Evolutionary conservation across 2,797 vertebrate species (phyloP).

Genomic region (Falco rusticolus): DNA sequence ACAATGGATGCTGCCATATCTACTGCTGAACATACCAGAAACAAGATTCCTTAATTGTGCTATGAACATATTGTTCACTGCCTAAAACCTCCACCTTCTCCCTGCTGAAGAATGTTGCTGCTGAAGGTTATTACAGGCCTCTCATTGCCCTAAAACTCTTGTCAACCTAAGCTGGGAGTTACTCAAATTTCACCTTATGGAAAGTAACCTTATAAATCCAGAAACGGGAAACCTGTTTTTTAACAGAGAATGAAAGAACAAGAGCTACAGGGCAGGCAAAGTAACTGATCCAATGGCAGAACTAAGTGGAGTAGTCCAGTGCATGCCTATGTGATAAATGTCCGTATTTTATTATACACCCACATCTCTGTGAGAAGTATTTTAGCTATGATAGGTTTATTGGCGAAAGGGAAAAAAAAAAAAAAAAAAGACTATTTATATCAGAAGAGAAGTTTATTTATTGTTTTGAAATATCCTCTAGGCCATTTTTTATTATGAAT

Average conservation of each 20-base stretch:
- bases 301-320: neutral
- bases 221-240: neutral
- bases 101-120: neutral
- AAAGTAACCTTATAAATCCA: neutral
- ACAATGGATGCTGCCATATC: neutral
- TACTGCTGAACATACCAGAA: neutral
- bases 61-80: neutral
- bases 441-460: neutral
- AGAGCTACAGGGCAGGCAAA: neutral
- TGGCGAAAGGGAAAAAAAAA: neutral
- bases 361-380: neutral
- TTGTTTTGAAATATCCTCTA: conserved; percentile 51
- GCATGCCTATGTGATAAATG: neutral
- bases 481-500: neutral
- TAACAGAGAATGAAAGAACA: neutral
- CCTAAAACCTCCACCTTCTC: neutral
- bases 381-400: neutral
- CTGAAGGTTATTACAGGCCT: neutral
- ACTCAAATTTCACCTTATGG: neutral
- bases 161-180: neutral
- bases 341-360: neutral
- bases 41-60: neutral
- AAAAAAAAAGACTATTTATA: neutral
- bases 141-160: neutral
- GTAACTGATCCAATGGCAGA: neutral